These are phyloP conservation scores for Aplysina aerophoba DNA, from an alignment of 37 sponge, comb jelly and placozoan genomes.

Conservation along the genomic window DNA sequence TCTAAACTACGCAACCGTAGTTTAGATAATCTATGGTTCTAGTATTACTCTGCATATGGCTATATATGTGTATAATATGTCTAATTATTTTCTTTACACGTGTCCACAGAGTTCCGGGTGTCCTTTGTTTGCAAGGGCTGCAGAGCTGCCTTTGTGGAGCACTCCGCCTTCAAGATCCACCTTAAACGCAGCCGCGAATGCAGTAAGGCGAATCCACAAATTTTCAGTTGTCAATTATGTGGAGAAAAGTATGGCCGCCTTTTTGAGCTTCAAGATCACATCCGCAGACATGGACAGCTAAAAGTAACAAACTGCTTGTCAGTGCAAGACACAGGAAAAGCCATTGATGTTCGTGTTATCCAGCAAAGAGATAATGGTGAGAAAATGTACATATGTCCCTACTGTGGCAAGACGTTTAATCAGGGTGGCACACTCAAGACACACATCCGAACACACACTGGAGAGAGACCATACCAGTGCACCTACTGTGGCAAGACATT, in stretches of 20 bases:
- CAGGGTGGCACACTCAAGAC: constrained; percentile 39
- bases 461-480: constrained; percentile 78
- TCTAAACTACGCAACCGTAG: no score
- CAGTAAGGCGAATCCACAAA: constrained; percentile 54
- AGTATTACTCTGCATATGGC: no score
- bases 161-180: constrained; percentile 54
- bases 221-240: constrained; percentile 62
- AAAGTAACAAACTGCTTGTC: not conserved
- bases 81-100: no score
- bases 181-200: constrained; percentile 46
- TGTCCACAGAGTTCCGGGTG: no score
- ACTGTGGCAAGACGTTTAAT: constrained; percentile 27
- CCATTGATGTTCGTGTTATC: not conserved
- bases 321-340: not conserved
- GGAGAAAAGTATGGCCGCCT: constrained; percentile 47
- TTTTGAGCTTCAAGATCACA: constrained; percentile 57
- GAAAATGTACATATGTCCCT: constrained; percentile 53
- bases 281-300: constrained; percentile 39
- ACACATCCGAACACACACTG: constrained; percentile 73
- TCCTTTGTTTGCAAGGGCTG: not conserved
- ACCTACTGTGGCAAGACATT: constrained; percentile 60
- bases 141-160: constrained; percentile 43
- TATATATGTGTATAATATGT: no score
- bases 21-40: no score
- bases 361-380: not conserved